phyloP scores from a whole-genome alignment of 2,797 vertebrate genomes.

The Lateolabrax maculatus region DNA sequence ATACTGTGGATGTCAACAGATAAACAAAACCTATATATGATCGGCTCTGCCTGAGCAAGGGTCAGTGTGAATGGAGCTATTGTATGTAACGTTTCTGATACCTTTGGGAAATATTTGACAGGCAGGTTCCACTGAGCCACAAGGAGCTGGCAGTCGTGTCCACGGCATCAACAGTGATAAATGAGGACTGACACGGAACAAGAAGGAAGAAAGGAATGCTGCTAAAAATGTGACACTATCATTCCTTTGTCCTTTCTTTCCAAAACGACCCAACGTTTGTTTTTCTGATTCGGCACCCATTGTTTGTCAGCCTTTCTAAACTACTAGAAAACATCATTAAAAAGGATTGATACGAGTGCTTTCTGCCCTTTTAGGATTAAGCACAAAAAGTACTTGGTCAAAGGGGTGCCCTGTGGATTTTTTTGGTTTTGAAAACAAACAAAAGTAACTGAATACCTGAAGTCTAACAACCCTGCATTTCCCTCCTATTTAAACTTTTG shows the following conservation, averaged over 20 bases:
- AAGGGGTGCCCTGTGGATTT: too few relatives aligned
- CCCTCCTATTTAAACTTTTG: too few relatives aligned
- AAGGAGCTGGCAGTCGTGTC: conserved; percentile 44
- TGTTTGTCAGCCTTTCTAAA: background rate
- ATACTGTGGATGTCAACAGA: background rate
- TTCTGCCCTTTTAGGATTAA: background rate
- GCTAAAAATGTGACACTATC: background rate
- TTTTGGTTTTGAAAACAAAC: background rate
- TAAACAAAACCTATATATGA: conserved; percentile 8
- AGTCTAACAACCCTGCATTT: too few relatives aligned
- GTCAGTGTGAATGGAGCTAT: conserved; percentile 62
- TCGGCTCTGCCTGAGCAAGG: background rate
- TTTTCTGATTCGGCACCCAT: background rate
- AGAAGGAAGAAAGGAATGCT: conserved; percentile 12
- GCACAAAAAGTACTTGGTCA: background rate
- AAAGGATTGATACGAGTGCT: background rate
- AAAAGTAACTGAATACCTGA: background rate
- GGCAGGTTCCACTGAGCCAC: conserved; percentile 67
- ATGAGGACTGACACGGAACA: conserved; percentile 16
- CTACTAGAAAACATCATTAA: background rate
- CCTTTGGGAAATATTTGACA: conserved; percentile 75
- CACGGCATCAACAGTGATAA: conserved; percentile 14
- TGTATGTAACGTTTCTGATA: conserved; percentile 59
- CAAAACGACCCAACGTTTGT: background rate
- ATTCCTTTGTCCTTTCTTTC: background rate